These are phyloP conservation scores for Isaurus tuberculatus DNA, from an alignment of 92 coral and sea anemone genomes.

Conservation along the genomic window DNA sequence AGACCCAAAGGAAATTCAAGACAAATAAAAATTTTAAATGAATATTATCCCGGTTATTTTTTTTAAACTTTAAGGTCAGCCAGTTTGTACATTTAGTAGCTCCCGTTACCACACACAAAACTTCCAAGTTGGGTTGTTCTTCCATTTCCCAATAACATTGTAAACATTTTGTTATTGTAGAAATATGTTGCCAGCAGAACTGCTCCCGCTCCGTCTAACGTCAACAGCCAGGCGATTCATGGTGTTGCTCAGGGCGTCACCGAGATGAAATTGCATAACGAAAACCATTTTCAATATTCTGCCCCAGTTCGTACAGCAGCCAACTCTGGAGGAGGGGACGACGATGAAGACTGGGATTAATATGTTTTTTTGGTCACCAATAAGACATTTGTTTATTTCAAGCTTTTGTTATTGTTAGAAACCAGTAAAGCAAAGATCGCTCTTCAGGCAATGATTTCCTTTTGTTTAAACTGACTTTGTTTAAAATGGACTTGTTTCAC, in stretches of 20 bases:
- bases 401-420: not conserved
- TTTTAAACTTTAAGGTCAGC: no score
- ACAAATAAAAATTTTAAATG: no score
- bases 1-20: no score
- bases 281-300: slow-evolving; percentile 12
- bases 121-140: no score
- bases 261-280: not conserved
- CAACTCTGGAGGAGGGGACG: slow-evolving; percentile 17
- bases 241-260: slow-evolving; percentile 5
- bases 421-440: not conserved
- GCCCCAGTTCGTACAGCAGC: slow-evolving; percentile 1
- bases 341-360: slow-evolving; percentile 48
- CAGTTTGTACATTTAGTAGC: no score
- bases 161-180: not conserved
- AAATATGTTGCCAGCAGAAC: slow-evolving; percentile 8
- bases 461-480: no score
- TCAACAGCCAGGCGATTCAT: not conserved
- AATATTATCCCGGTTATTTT: no score
- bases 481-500: no score
- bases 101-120: no score
- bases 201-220: not conserved
- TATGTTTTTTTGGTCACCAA: not conserved
- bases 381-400: not conserved
- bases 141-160: no score
- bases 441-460: no score